Evolutionary conservation across 2,113 vertebrate genomes (phyloP).

Genomic region (Pycnonotus jocosus): DNA sequence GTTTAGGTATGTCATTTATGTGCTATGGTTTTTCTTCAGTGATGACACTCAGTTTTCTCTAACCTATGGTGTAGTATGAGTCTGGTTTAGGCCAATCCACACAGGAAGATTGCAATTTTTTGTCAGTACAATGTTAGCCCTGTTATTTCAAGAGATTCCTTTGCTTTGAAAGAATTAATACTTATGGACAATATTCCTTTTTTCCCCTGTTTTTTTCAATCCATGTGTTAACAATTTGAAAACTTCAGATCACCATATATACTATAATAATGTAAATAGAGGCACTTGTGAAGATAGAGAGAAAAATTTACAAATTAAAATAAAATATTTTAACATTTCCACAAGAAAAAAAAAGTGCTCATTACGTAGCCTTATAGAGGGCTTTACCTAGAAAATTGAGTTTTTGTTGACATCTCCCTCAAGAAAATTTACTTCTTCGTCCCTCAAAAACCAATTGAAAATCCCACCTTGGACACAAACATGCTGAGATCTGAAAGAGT

Average conservation of each 20-base stretch:
- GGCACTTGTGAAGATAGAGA: not conserved
- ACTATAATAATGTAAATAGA: not conserved
- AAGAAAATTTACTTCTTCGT: not conserved
- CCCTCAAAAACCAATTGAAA: not conserved
- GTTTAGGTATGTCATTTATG: not conserved
- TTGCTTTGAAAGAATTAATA: not conserved
- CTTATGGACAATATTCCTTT: not conserved
- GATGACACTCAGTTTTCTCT: not conserved
- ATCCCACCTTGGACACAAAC: accelerated
- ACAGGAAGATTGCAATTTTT: not conserved
- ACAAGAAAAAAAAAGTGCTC: not conserved
- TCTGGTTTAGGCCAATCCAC: not conserved
- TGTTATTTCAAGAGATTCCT: not conserved
- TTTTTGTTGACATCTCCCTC: accelerated
- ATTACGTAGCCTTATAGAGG: not conserved
- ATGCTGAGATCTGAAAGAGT: not conserved
- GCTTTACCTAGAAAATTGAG: not conserved
- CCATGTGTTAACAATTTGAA: accelerated
- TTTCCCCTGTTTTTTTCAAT: not conserved
- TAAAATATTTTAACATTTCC: not conserved
- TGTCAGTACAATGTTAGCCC: not conserved
- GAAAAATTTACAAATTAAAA: not conserved
- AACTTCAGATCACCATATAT: not conserved
- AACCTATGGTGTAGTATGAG: not conserved
- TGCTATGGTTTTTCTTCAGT: not conserved